A percentile compares a stretch with the other conserved stretches of the same genome.
Evolutionary conservation across 1,140 invertebrate species (phyloP).

Genomic region (Eupeodes corollae): DNA sequence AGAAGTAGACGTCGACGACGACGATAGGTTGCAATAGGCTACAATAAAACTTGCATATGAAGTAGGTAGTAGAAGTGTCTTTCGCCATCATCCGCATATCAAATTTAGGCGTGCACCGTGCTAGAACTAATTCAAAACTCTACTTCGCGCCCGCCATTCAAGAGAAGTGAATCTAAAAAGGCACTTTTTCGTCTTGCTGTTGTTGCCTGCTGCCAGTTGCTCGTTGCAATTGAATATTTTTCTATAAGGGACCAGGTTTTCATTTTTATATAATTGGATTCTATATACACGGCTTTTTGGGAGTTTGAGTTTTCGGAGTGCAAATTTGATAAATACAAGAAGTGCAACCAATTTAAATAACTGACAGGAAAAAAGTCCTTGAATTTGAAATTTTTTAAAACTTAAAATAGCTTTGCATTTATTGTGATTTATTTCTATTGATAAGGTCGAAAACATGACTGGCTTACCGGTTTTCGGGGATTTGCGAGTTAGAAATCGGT

Average conservation of each 20-base stretch:
- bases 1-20: not conserved
- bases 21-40: not conserved
- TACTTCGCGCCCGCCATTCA: no score
- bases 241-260: no score
- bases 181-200: no score
- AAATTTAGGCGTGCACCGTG: no score
- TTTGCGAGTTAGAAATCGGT: slow-evolving; percentile 31
- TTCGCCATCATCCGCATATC: not conserved
- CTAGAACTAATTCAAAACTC: no score
- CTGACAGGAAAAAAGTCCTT: not conserved
- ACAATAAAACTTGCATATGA: not conserved
- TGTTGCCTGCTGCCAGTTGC: no score
- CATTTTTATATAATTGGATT: no score
- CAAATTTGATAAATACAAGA: no score
- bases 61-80: not conserved
- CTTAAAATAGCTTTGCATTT: slow-evolving; percentile 5
- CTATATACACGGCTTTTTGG: no score
- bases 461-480: slow-evolving; percentile 34
- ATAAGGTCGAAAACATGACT: slow-evolving; percentile 26
- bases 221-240: no score
- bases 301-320: no score
- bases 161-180: no score
- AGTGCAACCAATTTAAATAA: not conserved
- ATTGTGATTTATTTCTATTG: slow-evolving; percentile 24
- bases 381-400: not conserved